Evolutionary conservation across 2,113 vertebrate species (phyloP), one percentile per base, ranked within the genome.

Genomic region (Lipophrys pholis): DNA sequence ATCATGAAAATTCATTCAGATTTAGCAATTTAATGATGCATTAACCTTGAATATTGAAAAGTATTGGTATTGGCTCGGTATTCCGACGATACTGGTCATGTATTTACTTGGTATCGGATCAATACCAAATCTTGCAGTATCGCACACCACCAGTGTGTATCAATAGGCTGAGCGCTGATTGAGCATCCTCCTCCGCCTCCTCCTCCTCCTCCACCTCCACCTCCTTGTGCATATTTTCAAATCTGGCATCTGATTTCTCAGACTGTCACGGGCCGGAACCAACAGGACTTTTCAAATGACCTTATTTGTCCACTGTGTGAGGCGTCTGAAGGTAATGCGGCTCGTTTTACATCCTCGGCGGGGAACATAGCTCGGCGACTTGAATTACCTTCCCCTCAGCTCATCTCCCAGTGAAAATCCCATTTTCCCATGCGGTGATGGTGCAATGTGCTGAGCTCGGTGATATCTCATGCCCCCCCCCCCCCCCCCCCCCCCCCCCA

Each of bases 371-470:
- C 80, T 84, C 40, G 40, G 69, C 56, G 87, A 89, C 87, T 94
- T 91, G 81, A 93, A 94, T 94, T 93, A 93, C 92, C 84, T 87
- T 85, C 78, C 81, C 85, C 89, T 92, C 87, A 91, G 92, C 92
- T 93, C 62, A 72, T 92, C 91, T 91, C 78, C 70, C 54, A 56
- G 73, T 88, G 82, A 92, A 94, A 93, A 92, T 92, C 87, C 90
- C 90, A 87, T 91, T 91, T 92, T 93, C 88, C 87, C 86, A 87
- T 90, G 84, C 86, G 52, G 84, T 78, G 85, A 86, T 85, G 86
- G 89, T 78, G 86, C 89, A 92, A 92, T 92, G 87, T 94, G 92
- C 93, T 93, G 91, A 93, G 89, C 85, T 80, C 54, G 84, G 89
- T 90, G 89, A 91, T 93, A 91, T 92, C 84, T 88, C 88, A 80